Percentiles rank a stretch among this genome's conserved stretches.
Conservation (phyloP, 2,797 vertebrate species). For the Garrulus glandarius region DNA sequence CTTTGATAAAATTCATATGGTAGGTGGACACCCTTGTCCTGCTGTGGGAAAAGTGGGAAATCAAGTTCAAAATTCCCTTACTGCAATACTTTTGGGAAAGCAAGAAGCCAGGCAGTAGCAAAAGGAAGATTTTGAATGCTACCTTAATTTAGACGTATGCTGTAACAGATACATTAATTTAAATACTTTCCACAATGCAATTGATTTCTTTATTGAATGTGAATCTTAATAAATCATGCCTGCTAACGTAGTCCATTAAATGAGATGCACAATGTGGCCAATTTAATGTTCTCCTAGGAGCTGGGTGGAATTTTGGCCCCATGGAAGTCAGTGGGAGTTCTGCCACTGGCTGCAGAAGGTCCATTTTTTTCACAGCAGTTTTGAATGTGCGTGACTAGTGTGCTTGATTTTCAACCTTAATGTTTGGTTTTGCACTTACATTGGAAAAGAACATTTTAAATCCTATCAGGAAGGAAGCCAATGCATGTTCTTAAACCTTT, state of each 20-base stretch:
- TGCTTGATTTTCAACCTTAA: constrained; percentile 18
- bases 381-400: constrained; percentile 7
- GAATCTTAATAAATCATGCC: neutral
- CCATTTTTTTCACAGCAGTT: constrained; percentile 28
- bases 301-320: constrained; percentile 37
- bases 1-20: neutral
- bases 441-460: constrained; percentile 51
- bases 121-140: neutral
- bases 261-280: neutral
- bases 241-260: neutral
- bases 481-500: constrained; percentile 48
- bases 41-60: neutral
- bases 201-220: neutral
- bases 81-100: neutral
- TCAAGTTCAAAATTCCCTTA: neutral
- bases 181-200: neutral
- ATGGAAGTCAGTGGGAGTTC: constrained; percentile 25
- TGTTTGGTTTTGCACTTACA: constrained; percentile 49
- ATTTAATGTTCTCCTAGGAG: constrained; percentile 19
- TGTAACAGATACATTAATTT: neutral
- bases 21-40: neutral
- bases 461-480: constrained; percentile 56
- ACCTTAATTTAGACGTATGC: neutral
- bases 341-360: constrained; percentile 1
- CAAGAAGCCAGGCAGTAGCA: neutral